Base-by-base conservation (phyloP, 2,113 vertebrate genomes). In the Thalassarche chlororhynchos region DNA sequence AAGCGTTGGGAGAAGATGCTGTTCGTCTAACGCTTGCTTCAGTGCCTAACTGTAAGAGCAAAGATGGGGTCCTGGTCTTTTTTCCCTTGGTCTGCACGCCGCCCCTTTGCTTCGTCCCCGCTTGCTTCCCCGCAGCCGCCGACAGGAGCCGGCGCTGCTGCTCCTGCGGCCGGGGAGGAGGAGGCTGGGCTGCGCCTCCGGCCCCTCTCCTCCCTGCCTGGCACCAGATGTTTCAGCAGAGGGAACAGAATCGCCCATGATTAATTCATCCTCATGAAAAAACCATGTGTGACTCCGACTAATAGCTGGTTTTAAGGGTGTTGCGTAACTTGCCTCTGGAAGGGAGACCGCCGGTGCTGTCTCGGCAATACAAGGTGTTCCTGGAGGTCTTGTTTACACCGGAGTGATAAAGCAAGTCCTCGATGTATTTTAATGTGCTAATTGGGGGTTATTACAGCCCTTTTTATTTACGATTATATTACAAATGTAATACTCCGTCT, bases 381-480 rank as follows among this genome's bases (percentile, higher is more conserved):
- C 83, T 51, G 90, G 90, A 91, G 96, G 90, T 96, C 96, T 86
- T 62, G 91, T 97, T 93, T 91, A 95, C 93, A 96, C 94, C 47
- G 29, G 93, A 91, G 96, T 89, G 94, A 94, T 94, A 72, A 96
- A 97, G 95, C 96, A 65, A 97, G 96, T 96, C 96, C 96, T 90
- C 54, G 20, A 89, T 61, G 70, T 95, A 66, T 97, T 97, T 97
- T 98, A 97, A 98, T 98, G 97, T 89, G 98, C 94, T 98, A 98
- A 98, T 98, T 98, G 97, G 96, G 89, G 97, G 97, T 98, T 98
- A 98, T 98, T 97, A 97, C 10, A 87, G 96, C 98, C 97, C 96
- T 89, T 97, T 98, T 98, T 98, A 98, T 98, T 98, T 98, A 98
- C 79, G 92, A 96, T 96, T 89, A 97, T 97, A 96, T 97, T 94